phyloP scores from a whole-genome alignment of 2,797 vertebrate species.

The Psittacula echo region DNA sequence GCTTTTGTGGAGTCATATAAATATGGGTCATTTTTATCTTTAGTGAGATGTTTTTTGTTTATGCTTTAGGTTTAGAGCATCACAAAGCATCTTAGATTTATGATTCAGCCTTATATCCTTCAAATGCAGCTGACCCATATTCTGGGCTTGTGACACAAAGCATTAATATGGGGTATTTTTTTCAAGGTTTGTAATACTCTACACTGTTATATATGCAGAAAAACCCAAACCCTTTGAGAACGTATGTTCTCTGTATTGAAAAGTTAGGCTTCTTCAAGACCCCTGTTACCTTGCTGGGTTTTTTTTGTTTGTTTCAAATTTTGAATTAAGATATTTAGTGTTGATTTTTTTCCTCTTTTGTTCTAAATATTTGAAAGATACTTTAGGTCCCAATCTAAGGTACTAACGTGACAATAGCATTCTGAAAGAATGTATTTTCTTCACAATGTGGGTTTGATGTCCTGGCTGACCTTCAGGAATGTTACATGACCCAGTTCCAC shows the following conservation, averaged over 20 bases:
- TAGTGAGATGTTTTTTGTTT: neutral
- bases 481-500: neutral
- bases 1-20: neutral
- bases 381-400: neutral
- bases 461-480: neutral
- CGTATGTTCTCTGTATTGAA: neutral
- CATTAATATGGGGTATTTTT: neutral
- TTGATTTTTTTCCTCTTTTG: neutral
- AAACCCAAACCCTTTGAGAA: neutral
- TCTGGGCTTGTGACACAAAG: neutral
- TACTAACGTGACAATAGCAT: neutral
- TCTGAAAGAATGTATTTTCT: neutral
- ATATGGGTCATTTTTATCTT: neutral
- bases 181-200: neutral
- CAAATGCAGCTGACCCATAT: conserved; percentile 31
- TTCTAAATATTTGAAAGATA: neutral
- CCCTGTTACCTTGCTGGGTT: neutral
- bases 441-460: neutral
- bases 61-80: neutral
- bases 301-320: neutral
- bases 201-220: neutral
- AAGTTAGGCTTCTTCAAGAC: neutral
- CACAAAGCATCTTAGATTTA: conserved; percentile 16
- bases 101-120: conserved; percentile 2
- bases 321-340: neutral